A percentile compares a stretch with the other conserved stretches of the same genome.
Conservation (phyloP, 2,113 vertebrate genomes). For the Salvelinus fontinalis region DNA sequence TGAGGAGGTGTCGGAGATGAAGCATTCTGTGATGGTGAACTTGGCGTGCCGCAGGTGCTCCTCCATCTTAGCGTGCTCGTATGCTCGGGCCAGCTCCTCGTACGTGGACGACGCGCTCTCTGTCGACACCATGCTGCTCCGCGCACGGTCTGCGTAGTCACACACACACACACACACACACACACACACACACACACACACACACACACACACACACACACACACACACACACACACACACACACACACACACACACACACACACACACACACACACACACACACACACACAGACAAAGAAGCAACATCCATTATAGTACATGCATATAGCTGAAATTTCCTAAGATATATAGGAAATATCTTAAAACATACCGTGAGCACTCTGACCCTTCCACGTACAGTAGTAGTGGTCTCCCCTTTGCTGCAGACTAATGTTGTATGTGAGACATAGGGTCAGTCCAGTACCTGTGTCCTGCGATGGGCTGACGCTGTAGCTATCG, state of each 20-base stretch:
- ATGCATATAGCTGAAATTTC: too few relatives aligned
- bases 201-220: constrained; percentile 11
- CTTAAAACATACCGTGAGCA: too few relatives aligned
- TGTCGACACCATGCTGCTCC: constrained; percentile 99
- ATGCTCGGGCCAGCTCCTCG: constrained; percentile 95
- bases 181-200: constrained; percentile 17
- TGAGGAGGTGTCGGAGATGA: constrained; percentile 98
- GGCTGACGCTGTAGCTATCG: constrained; percentile 98
- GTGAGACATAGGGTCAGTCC: not conserved
- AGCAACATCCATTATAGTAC: not conserved
- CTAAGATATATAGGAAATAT: too few relatives aligned
- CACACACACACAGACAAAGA: too few relatives aligned
- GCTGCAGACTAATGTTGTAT: not conserved
- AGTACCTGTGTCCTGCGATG: constrained; percentile 96
- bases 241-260: constrained; percentile 8
- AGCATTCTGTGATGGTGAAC: constrained; percentile 99
- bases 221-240: not conserved
- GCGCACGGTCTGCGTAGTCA: constrained; percentile 81
- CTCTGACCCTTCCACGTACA: too few relatives aligned
- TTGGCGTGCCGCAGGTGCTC: constrained; percentile 97
- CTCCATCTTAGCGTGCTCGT: constrained; percentile 99
- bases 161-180: not conserved
- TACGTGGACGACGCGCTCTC: constrained; percentile 99
- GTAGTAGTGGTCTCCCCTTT: not conserved
- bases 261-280: constrained; percentile 10